Conservation (phyloP, 2,888 invertebrate genomes). For the Metallyticus violacea region DNA sequence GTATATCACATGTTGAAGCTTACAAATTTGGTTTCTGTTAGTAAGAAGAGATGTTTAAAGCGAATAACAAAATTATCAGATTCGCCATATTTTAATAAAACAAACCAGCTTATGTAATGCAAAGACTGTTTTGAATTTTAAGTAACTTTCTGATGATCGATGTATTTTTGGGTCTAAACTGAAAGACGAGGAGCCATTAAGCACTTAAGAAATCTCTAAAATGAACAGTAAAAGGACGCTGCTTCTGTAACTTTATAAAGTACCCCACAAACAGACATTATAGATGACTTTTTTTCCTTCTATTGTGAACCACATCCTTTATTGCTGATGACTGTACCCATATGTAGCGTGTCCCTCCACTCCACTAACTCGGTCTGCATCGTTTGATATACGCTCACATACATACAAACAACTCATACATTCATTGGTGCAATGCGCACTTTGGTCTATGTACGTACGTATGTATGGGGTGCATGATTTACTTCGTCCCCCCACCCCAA, state of each 20-base stretch:
- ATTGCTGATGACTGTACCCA: neutral
- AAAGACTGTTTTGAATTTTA: too few relatives aligned
- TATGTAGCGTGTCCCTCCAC: neutral
- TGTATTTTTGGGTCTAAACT: neutral
- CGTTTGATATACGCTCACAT: neutral
- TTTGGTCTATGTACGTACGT: neutral
- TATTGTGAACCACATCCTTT: neutral
- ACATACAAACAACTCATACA: neutral
- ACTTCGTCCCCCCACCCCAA: neutral
- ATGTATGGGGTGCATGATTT: constrained; percentile 2
- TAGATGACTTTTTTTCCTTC: neutral
- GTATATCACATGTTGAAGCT: too few relatives aligned
- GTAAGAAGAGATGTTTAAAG: too few relatives aligned
- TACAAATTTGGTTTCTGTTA: too few relatives aligned
- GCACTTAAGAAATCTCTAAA: neutral
- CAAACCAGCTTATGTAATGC: too few relatives aligned
- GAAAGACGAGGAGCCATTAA: neutral
- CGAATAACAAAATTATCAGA: too few relatives aligned
- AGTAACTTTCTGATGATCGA: too few relatives aligned
- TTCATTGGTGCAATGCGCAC: neutral
- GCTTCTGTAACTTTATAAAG: neutral
- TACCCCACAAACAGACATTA: neutral
- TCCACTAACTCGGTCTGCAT: neutral
- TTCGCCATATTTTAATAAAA: too few relatives aligned
- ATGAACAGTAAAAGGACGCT: neutral